Conservation (phyloP, 2,888 invertebrate genomes). For the Aphidoletes aphidimyza region DNA sequence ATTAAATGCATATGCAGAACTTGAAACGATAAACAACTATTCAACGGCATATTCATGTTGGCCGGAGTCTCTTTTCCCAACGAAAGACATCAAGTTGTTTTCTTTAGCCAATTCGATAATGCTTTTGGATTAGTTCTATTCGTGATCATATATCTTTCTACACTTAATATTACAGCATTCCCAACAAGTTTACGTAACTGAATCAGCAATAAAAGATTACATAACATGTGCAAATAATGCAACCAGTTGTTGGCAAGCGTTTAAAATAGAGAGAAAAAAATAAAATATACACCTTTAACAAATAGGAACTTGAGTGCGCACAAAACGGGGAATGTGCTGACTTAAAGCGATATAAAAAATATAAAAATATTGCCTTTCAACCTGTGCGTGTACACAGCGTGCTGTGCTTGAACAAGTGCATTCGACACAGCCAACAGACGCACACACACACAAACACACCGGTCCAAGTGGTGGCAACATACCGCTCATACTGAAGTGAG, state of each 20-base stretch:
- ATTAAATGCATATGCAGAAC: neutral
- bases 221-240: conserved; percentile 24
- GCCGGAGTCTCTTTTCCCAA: neutral
- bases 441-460: neutral
- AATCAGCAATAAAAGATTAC: conserved; percentile 44
- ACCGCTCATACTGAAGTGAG: neutral
- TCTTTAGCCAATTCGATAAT: conserved; percentile 28
- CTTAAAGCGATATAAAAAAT: too few species aligned
- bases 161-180: neutral
- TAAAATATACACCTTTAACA: neutral
- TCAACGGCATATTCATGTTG: conserved; percentile 5
- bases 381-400: neutral
- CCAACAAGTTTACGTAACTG: conserved; percentile 44
- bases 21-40: neutral
- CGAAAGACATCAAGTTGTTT: too few species aligned
- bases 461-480: too few species aligned
- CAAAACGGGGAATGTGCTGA: neutral
- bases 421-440: neutral
- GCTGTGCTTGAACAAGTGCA: neutral
- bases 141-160: neutral
- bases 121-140: conserved; percentile 7
- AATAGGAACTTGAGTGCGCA: neutral
- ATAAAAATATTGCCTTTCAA: conserved; percentile 40
- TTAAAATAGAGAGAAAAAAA: neutral
- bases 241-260: neutral